A percentile compares a stretch with the other conserved stretches of the same genome.
Evolutionary conservation across 53 echinoderm and acorn worm genomes (phyloP).

Genomic region (Patiria pectinifera): DNA sequence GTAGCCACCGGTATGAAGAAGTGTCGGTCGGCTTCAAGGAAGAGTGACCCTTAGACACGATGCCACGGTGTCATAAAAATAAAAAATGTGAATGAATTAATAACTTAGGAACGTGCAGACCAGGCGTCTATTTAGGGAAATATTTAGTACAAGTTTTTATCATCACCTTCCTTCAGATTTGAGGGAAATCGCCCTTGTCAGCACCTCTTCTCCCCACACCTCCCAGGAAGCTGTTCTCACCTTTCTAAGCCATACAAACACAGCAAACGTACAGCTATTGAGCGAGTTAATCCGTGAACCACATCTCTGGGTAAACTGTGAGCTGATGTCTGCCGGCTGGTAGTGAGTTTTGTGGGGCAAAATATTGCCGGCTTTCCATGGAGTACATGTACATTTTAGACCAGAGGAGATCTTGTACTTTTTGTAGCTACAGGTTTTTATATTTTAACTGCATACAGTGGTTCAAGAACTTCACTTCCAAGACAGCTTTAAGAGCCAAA

Average conservation of each 20-base stretch:
- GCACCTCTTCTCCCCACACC: slow-evolving; percentile 21
- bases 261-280: not conserved
- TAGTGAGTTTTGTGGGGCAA: not conserved
- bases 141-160: not conserved
- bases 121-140: not conserved
- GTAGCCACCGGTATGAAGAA: no score
- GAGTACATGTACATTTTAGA: no score
- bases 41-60: no score
- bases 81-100: no score
- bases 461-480: no score
- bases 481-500: no score
- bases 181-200: slow-evolving; percentile 12
- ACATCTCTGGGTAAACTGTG: slow-evolving; percentile 29
- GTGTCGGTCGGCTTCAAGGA: no score
- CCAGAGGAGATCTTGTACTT: no score
- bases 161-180: not conserved
- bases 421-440: no score
- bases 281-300: not conserved
- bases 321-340: slow-evolving; percentile 27
- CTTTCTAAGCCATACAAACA: not conserved
- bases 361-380: not conserved
- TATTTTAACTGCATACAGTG: no score
- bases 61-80: no score
- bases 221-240: slow-evolving; percentile 9
- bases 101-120: not conserved